A percentile compares a stretch with the other conserved stretches of the same genome.
These are phyloP conservation scores for Panthera uncia DNA, from an alignment of 2,113 vertebrate genomes.

Conservation along the genomic window DNA sequence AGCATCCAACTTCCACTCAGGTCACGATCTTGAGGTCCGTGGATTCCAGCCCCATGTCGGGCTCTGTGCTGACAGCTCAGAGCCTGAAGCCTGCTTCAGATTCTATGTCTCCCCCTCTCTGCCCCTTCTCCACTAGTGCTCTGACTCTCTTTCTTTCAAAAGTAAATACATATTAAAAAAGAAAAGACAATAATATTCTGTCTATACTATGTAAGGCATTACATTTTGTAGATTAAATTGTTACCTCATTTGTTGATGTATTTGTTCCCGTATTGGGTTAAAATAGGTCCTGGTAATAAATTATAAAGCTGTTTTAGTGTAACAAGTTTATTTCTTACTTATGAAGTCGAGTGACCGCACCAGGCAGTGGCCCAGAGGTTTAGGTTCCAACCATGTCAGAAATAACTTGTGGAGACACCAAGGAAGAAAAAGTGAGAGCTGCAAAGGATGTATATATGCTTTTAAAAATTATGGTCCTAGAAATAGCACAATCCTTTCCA, in stretches of 20 bases:
- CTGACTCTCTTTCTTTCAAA: too few relatives aligned
- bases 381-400: neutral
- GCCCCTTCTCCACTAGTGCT: too few relatives aligned
- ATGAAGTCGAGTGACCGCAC: neutral
- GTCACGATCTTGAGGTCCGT: too few relatives aligned
- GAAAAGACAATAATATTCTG: neutral
- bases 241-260: neutral
- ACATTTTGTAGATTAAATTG: neutral
- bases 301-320: neutral
- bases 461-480: neutral
- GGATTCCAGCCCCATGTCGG: too few relatives aligned
- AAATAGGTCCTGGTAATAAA: neutral
- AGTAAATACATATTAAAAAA: too few relatives aligned
- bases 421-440: neutral
- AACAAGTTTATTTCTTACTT: neutral
- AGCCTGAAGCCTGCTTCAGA: too few relatives aligned
- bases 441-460: rapidly evolving
- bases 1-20: too few relatives aligned
- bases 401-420: neutral
- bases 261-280: neutral
- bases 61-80: too few relatives aligned
- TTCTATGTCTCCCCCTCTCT: too few relatives aligned
- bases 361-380: neutral
- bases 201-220: neutral
- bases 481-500: neutral